phyloP scores from a whole-genome alignment of 2,113 vertebrate species.

The Eclectus roratus region DNA sequence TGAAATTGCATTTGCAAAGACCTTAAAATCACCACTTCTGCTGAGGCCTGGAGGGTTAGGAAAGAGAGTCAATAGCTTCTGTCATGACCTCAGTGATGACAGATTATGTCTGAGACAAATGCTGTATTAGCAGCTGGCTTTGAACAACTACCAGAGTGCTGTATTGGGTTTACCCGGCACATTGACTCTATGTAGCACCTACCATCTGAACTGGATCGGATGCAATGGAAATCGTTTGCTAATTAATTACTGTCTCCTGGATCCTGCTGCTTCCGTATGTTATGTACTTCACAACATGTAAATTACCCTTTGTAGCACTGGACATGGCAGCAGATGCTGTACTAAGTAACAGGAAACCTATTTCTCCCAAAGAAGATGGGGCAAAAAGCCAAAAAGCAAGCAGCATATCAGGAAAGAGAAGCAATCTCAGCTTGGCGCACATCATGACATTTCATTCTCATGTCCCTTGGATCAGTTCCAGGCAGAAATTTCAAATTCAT shows the following conservation, averaged over 20 bases:
- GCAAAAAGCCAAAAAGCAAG: not conserved
- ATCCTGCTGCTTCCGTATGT: not conserved
- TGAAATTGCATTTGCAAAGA: not conserved
- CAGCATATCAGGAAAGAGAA: not conserved
- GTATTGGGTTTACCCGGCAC: accelerated
- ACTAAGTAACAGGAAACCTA: not conserved
- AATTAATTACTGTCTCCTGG: not conserved
- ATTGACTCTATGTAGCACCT: accelerated
- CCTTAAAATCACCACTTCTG: not conserved
- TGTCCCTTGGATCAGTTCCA: not conserved
- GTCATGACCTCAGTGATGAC: not conserved
- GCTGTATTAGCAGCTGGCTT: not conserved
- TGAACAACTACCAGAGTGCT: accelerated
- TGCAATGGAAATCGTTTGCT: not conserved
- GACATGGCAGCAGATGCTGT: not conserved
- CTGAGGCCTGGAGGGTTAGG: not conserved
- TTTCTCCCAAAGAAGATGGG: not conserved
- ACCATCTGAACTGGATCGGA: accelerated
- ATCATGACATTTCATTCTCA: not conserved
- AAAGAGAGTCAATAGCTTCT: not conserved
- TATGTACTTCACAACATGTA: not conserved
- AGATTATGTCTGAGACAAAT: not conserved
- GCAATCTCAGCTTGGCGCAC: not conserved
- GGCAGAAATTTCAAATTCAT: not conserved
- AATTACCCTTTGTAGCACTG: not conserved